phyloP scores from a whole-genome alignment of 1,140 invertebrate species.

The Platyura marginata region DNA sequence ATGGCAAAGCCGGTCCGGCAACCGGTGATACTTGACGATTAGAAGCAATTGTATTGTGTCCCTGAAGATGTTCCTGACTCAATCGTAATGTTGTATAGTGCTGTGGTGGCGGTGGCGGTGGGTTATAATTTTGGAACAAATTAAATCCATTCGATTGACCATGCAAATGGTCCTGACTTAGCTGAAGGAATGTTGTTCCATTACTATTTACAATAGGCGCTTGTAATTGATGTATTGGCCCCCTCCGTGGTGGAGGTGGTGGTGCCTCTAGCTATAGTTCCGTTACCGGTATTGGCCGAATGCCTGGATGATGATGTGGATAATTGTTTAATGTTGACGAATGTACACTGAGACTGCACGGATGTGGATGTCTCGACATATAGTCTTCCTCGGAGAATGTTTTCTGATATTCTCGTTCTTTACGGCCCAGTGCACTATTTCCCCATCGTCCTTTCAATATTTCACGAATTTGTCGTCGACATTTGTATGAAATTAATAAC shows the following conservation, averaged over 20 bases:
- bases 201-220: conserved; percentile 16
- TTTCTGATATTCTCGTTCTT: conserved; percentile 75
- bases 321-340: conserved; percentile 30
- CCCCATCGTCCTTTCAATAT: conserved; percentile 65
- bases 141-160: background rate
- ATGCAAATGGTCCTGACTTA: conserved; percentile 21
- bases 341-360: conserved; percentile 34
- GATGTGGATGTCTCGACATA: conserved; percentile 43
- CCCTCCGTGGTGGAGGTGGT: conserved; percentile 22
- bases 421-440: conserved; percentile 52
- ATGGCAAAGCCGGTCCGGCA: background rate
- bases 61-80: background rate
- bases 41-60: background rate
- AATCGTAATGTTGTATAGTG: background rate
- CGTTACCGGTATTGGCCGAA: conserved; percentile 67
- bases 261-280: conserved; percentile 74
- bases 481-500: conserved; percentile 53
- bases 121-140: background rate
- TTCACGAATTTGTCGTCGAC: conserved; percentile 53
- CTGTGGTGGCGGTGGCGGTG: background rate
- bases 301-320: conserved; percentile 23
- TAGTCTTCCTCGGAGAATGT: conserved; percentile 72
- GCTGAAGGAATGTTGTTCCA: conserved; percentile 12
- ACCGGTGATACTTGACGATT: background rate
- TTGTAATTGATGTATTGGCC: conserved; percentile 13